Evolutionary conservation across 2,113 vertebrate genomes (phyloP).

Genomic region (Zeus faber): DNA sequence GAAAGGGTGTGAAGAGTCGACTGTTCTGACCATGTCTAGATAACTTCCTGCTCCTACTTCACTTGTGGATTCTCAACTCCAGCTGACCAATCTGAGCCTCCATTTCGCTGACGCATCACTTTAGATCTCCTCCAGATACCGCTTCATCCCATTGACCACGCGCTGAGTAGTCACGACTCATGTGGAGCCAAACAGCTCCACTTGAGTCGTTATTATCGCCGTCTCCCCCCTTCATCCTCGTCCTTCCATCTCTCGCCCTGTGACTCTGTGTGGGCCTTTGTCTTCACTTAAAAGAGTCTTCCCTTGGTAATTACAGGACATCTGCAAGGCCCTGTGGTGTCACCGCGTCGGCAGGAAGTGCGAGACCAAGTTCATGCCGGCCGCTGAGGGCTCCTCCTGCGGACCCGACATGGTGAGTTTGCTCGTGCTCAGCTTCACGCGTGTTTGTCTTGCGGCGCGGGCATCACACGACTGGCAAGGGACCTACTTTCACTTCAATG

Average conservation of each 20-base stretch:
- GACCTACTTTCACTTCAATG: conserved; percentile 13
- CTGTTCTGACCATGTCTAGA: not conserved
- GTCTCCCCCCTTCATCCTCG: too few species aligned
- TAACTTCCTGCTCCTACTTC: too few species aligned
- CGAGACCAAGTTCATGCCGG: conserved; percentile 93
- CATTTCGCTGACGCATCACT: too few species aligned
- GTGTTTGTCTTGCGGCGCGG: not conserved
- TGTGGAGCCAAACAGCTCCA: too few species aligned
- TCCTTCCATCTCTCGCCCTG: too few species aligned
- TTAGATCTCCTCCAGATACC: too few species aligned
- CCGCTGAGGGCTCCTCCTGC: conserved; percentile 86
- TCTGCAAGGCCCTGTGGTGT: conserved; percentile 93
- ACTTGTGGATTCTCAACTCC: not conserved
- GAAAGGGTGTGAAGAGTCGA: conserved; percentile 3
- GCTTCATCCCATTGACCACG: too few species aligned
- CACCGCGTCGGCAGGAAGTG: conserved; percentile 89
- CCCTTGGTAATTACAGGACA: conserved; percentile 73
- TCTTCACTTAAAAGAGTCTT: not conserved
- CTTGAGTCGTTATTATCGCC: too few species aligned
- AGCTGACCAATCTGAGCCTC: not conserved
- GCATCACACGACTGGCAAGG: conserved; percentile 35
- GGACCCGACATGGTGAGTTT: conserved; percentile 83
- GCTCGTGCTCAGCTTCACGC: not conserved
- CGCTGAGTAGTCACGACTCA: too few species aligned
- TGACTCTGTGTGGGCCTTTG: not conserved